Evolutionary conservation across 2,797 vertebrate species (phyloP).

Genomic region (Falco cherrug): DNA sequence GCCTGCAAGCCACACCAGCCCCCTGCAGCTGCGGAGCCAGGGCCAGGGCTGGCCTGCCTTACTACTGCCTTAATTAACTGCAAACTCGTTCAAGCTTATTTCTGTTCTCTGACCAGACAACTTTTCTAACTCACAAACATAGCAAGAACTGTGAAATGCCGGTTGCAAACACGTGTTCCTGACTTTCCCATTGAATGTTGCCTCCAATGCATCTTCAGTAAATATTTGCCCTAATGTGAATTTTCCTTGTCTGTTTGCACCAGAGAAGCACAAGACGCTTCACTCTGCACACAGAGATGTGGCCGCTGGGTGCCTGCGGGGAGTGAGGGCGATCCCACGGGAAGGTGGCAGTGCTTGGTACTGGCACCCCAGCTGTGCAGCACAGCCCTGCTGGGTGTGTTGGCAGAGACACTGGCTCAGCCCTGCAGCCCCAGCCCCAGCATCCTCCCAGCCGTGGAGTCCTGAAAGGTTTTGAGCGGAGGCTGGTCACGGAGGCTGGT

Average conservation of each 20-base stretch:
- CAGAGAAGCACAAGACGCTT: background rate
- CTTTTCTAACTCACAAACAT: background rate
- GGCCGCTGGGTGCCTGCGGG: accelerated
- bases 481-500: background rate
- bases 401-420: accelerated
- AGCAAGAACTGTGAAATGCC: background rate
- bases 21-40: background rate
- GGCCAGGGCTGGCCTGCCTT: background rate
- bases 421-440: background rate
- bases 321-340: background rate
- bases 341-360: background rate
- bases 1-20: background rate
- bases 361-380: background rate
- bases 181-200: background rate
- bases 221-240: background rate
- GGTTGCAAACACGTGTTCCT: background rate
- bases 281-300: background rate
- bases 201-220: background rate
- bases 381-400: background rate
- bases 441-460: background rate
- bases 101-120: background rate
- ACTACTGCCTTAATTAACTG: background rate
- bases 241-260: background rate
- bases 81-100: background rate
- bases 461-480: background rate